phyloP scores from a whole-genome alignment of 1,140 invertebrate genomes.

The Lanistes nyassanus region DNA sequence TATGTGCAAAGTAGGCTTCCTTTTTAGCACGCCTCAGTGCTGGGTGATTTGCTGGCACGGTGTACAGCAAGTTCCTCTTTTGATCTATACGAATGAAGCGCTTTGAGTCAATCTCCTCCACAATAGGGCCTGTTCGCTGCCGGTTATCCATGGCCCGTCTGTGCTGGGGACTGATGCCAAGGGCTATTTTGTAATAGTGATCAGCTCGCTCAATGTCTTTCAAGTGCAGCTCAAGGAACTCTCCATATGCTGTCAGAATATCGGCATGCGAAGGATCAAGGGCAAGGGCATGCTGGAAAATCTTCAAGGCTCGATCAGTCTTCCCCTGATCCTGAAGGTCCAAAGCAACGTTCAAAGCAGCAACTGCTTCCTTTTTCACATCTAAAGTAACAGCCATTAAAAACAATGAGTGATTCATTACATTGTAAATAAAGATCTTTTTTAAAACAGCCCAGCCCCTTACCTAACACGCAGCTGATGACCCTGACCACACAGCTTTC shows the following conservation, averaged over 20 bases:
- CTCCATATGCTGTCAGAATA: conserved; percentile 90
- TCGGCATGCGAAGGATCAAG: conserved; percentile 92
- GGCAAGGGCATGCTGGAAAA: conserved; percentile 89
- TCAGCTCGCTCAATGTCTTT: conserved; percentile 90
- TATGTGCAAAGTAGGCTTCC: conserved; percentile 94
- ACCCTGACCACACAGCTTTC: too few relatives aligned
- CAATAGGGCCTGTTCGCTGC: conserved; percentile 83
- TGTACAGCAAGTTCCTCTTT: conserved; percentile 83
- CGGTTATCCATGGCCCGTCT: conserved; percentile 76
- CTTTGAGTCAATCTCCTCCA: conserved; percentile 88
- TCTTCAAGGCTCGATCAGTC: conserved; percentile 84
- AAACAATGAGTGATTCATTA: too few relatives aligned
- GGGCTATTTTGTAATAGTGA: conserved; percentile 85
- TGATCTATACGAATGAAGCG: conserved; percentile 82
- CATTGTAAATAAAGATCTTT: too few relatives aligned
- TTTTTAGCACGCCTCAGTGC: conserved; percentile 88
- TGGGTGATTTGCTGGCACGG: conserved; percentile 82
- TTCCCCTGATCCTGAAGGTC: conserved; percentile 86
- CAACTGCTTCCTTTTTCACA: conserved; percentile 77
- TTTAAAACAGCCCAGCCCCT: too few relatives aligned
- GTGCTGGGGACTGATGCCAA: conserved; percentile 86
- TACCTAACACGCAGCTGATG: too few relatives aligned
- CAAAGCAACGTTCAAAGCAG: conserved; percentile 83
- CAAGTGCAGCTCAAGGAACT: conserved; percentile 88
- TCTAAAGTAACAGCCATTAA: conserved; percentile 57